Evolutionary conservation across 2,888 invertebrate species (phyloP), one percentile per base, ranked within the genome.

Genomic region (Phrixothrix hirtus): DNA sequence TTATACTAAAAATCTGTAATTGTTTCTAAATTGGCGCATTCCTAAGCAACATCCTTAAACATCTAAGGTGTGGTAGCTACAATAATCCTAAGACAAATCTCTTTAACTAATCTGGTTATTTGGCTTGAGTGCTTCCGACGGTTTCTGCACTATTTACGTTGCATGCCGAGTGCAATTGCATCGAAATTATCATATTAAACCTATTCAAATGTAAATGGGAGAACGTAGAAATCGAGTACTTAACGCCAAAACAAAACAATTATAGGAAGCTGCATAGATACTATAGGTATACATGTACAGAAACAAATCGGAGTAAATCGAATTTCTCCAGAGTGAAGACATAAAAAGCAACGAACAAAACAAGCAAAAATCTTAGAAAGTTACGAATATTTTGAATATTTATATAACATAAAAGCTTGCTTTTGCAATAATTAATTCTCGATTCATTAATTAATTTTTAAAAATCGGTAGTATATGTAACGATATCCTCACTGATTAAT

Each of bases 121-220:
- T 36, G 27, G 13, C 17, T 11, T 13, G 31, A 41, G 32, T 11
- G 36, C 45, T 45, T 45, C 45, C 45, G 36, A 48, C 48, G 10
- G 41, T 50, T 50, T 50, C 36, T 43, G 50, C 50, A 50, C 50
- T 50, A 50, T 31, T 50, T 50, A 32, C 45, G 36, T 6, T 30
- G 36, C 15, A 45, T 30, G 11, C 27, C 27, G 45, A 36, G 25
- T 30, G 36, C 34, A 44, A 47, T 47, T 39, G 47, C 47, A 15
- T n/a, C 26, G 15, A 34, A 44, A 48, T 48, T 48, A 48, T 39
- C 48, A 48, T 48, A 48, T 17, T 21, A 48, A 48, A 48, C n/a
- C 48, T 35, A 48, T 48, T 41, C 27, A 48, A 21, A 48, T 48
- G 48, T 41, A 41, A 48, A 48, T 48, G 12, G 17, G 34, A 17